Evolutionary conservation across 2,888 invertebrate species (phyloP).

Genomic region (Phyllotreta cruciferae): DNA sequence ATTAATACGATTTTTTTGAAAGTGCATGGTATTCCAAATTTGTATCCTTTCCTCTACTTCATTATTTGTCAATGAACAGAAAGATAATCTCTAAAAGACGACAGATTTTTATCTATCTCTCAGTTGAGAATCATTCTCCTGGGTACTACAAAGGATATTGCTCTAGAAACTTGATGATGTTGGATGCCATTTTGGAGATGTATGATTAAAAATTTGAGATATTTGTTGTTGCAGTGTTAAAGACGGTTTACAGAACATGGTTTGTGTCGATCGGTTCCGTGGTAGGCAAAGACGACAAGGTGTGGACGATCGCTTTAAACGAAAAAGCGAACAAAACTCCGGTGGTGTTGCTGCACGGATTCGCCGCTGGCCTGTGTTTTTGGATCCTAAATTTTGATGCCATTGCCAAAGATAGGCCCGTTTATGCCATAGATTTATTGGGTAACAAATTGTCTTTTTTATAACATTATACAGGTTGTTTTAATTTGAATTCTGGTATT

Average conservation of each 20-base stretch:
- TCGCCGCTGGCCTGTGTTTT: constrained; percentile 90
- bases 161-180: too few relatives aligned
- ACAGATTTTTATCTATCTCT: too few relatives aligned
- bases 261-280: constrained; percentile 64
- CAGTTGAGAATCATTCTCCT: too few relatives aligned
- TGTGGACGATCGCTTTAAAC: constrained; percentile 70
- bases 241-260: constrained; percentile 56
- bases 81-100: too few relatives aligned
- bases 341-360: constrained; percentile 88
- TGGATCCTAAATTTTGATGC: constrained; percentile 91
- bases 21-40: too few relatives aligned
- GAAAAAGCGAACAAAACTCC: constrained; percentile 72
- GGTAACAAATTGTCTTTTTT: constrained; percentile 44
- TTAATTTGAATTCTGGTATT: too few relatives aligned
- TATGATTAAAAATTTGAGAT: neutral
- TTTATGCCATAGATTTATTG: constrained; percentile 83
- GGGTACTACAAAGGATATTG: too few relatives aligned
- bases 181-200: too few relatives aligned
- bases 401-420: constrained; percentile 77
- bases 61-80: too few relatives aligned
- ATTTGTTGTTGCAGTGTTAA: constrained; percentile 44
- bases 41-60: too few relatives aligned
- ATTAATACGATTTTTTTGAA: too few relatives aligned
- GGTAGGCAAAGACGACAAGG: constrained; percentile 65
- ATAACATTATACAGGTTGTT: constrained; percentile 29